Evolutionary conservation across 2,888 invertebrate genomes (phyloP).

Genomic region (Ophion costatus): DNA sequence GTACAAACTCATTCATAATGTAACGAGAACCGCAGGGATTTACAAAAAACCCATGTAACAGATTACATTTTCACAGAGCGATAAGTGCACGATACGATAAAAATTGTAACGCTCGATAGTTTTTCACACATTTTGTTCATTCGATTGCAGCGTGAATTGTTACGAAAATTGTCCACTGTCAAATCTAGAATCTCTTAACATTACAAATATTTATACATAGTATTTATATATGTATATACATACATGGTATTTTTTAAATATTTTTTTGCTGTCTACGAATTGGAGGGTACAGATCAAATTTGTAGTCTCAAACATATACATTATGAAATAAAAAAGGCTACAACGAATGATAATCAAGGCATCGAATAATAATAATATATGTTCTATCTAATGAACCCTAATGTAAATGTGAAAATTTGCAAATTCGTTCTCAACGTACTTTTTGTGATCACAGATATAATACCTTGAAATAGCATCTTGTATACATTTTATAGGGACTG

Average conservation of each 20-base stretch:
- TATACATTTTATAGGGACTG: background rate
- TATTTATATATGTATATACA: background rate
- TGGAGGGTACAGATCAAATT: background rate
- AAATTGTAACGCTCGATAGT: background rate
- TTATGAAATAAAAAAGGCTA: background rate
- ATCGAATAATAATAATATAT: background rate
- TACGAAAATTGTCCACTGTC: conserved; percentile 1
- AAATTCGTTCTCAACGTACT: background rate
- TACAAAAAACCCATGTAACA: background rate
- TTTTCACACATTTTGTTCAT: background rate
- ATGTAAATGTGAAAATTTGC: background rate
- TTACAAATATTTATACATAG: conserved; percentile 6
- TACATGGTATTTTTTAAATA: background rate
- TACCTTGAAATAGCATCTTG: background rate
- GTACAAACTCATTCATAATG: background rate
- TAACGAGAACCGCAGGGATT: background rate
- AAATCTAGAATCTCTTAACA: background rate
- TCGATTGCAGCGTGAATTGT: conserved; percentile 16
- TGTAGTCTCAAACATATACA: background rate
- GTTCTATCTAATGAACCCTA: background rate
- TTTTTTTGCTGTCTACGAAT: background rate
- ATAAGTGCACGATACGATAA: background rate
- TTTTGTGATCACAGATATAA: background rate
- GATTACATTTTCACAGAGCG: background rate
- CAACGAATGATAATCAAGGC: background rate